These are phyloP conservation scores for Amphimedon queenslandica DNA, from an alignment of 37 sponge, comb jelly and placozoan species.

Conservation along the genomic window DNA sequence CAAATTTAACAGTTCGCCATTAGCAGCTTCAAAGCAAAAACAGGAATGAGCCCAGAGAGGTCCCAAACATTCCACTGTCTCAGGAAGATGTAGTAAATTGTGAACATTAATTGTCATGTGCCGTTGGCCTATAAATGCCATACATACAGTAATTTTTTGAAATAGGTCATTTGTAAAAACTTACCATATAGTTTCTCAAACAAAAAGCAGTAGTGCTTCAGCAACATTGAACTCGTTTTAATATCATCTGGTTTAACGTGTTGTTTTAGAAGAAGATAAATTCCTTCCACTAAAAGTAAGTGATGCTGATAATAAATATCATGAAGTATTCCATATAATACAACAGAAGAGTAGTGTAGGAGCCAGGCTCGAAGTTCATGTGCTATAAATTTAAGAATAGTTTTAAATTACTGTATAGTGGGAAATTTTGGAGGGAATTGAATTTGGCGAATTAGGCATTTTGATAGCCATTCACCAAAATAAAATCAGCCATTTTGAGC, in stretches of 20 bases:
- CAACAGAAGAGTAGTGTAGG: slow-evolving; percentile 27
- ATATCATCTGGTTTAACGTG: slow-evolving; percentile 14
- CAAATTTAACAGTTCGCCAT: slow-evolving; percentile 2
- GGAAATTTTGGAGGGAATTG: too few relatives aligned
- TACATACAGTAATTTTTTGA: too few relatives aligned
- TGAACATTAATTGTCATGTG: slow-evolving; percentile 29
- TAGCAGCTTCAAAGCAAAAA: slow-evolving; percentile 13
- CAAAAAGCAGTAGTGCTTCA: slow-evolving; percentile 25
- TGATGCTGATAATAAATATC: slow-evolving; percentile 39
- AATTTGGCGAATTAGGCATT: too few relatives aligned
- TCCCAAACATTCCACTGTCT: slow-evolving; percentile 11
- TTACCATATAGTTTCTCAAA: slow-evolving; percentile 30
- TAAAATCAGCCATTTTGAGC: too few relatives aligned
- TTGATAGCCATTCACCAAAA: too few relatives aligned
- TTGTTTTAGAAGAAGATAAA: slow-evolving; percentile 30
- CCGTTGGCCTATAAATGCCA: slow-evolving; percentile 21
- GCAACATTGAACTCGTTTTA: not conserved
- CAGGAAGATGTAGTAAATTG: slow-evolving; percentile 30
- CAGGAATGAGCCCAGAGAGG: slow-evolving; percentile 11
- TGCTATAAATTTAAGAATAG: too few relatives aligned
- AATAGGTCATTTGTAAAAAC: not conserved
- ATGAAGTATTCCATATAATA: slow-evolving; percentile 15
- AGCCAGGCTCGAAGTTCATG: slow-evolving; percentile 38
- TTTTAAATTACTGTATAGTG: too few relatives aligned
- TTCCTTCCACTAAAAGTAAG: slow-evolving; percentile 23